phyloP scores from a whole-genome alignment of 2,797 vertebrate species.

The Etheostoma perlongum region DNA sequence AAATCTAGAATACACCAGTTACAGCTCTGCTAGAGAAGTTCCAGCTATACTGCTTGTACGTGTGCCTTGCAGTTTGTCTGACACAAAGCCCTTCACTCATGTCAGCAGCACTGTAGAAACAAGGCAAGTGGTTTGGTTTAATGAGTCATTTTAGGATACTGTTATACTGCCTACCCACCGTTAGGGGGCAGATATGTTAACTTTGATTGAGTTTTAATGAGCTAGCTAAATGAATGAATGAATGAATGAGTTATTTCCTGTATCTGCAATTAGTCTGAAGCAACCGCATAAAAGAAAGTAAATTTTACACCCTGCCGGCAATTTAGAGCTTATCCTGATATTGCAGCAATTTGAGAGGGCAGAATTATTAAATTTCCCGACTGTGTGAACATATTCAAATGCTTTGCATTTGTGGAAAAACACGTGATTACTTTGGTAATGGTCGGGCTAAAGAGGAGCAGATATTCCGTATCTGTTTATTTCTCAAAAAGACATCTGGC shows the following conservation, averaged over 20 bases:
- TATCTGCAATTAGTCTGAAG: not conserved
- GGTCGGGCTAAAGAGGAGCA: slow-evolving; percentile 12
- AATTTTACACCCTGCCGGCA: slow-evolving; percentile 28
- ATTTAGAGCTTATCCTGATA: slow-evolving; percentile 6
- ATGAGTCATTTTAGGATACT: not conserved
- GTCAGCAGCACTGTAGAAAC: slow-evolving; percentile 4
- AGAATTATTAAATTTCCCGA: slow-evolving; percentile 12
- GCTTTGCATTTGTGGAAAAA: slow-evolving; percentile 27
- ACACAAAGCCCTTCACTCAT: not conserved
- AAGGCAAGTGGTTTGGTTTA: not conserved
- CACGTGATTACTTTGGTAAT: slow-evolving; percentile 28
- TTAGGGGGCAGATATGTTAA: slow-evolving; percentile 3
- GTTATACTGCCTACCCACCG: not conserved
- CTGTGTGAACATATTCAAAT: slow-evolving; percentile 26
- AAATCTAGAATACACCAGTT: not conserved
- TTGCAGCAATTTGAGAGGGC: slow-evolving; percentile 5
- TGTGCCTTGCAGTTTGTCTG: not conserved
- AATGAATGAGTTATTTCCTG: slow-evolving; percentile 33
- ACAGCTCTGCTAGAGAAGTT: not conserved
- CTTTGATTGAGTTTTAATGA: not conserved
- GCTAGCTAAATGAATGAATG: slow-evolving; percentile 8
- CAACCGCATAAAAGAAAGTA: not conserved
- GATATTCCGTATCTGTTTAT: slow-evolving; percentile 11
- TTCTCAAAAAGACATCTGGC: slow-evolving; percentile 56
- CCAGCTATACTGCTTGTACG: no score